These are phyloP conservation scores for Scomber scombrus DNA, from an alignment of 2,113 vertebrate species.

Conservation along the genomic window DNA sequence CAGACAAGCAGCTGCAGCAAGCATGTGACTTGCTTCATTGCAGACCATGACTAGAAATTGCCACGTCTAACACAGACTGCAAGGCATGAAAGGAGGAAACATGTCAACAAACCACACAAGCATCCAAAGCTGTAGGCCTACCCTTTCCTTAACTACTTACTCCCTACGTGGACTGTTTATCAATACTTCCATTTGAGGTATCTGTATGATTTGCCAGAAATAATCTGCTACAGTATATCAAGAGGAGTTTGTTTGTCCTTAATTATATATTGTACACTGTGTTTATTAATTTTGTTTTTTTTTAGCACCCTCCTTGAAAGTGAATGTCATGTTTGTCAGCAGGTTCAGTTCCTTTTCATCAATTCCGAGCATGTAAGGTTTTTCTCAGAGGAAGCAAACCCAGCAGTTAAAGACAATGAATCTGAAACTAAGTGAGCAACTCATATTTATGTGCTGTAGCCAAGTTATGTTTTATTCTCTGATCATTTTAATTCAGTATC, in stretches of 20 bases:
- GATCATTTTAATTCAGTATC: constrained; percentile 30
- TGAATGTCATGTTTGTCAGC: constrained; percentile 55
- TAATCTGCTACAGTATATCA: constrained; percentile 1
- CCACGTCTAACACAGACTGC: constrained; percentile 49
- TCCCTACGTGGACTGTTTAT: constrained; percentile 3
- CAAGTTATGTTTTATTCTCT: constrained; percentile 16
- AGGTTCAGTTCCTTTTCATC: constrained; percentile 67
- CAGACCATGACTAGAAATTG: constrained; percentile 69
- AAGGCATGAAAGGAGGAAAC: constrained; percentile 64
- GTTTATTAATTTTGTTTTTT: constrained; percentile 13
- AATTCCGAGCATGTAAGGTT: constrained; percentile 13
- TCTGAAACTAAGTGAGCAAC: constrained; percentile 2
- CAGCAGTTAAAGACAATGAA: constrained; percentile 6
- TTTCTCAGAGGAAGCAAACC: constrained; percentile 34
- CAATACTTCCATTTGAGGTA: background rate
- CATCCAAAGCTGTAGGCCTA: constrained; percentile 26
- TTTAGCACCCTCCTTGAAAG: background rate
- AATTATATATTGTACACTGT: constrained; percentile 26
- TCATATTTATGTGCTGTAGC: background rate
- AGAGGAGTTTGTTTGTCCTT: background rate
- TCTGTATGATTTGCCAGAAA: constrained; percentile 9
- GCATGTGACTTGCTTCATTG: constrained; percentile 72
- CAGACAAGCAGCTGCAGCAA: constrained; percentile 62
- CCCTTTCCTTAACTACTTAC: background rate
- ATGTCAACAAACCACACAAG: constrained; percentile 50